Conservation (phyloP, 2,113 vertebrate species). For the Spheniscus mendiculus region DNA sequence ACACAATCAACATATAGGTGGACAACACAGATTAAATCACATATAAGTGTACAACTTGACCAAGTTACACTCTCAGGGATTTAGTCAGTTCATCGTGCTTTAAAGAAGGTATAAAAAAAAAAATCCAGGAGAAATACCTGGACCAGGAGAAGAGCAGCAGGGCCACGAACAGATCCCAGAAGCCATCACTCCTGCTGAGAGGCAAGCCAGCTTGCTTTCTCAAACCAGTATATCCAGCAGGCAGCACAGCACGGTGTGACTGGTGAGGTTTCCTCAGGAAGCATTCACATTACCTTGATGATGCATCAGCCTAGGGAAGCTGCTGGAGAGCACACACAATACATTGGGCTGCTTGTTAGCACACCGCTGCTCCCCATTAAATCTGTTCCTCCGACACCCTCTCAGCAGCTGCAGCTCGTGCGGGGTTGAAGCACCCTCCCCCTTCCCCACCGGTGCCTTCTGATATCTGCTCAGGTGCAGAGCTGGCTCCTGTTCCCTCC, state of each 20-base stretch:
- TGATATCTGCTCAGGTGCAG: not conserved
- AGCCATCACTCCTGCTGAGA: not conserved
- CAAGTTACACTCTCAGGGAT: not conserved
- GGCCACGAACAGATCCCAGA: not conserved
- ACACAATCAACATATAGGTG: fast-evolving
- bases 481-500: not conserved
- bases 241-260: fast-evolving
- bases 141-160: not conserved
- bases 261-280: not conserved
- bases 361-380: not conserved
- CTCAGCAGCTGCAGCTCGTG: not conserved
- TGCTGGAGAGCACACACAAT: not conserved
- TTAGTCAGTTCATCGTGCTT: not conserved
- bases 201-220: not conserved
- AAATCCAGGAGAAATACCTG: not conserved
- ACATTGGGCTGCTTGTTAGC: not conserved
- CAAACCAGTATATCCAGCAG: not conserved
- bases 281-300: fast-evolving
- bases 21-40: not conserved
- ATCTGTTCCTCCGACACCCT: not conserved
- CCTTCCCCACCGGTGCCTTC: not conserved
- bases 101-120: not conserved
- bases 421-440: not conserved
- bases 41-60: not conserved
- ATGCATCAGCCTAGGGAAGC: not conserved